These are phyloP conservation scores for Glaucomys volans DNA, from an alignment of 2,113 vertebrate species.

Conservation along the genomic window DNA sequence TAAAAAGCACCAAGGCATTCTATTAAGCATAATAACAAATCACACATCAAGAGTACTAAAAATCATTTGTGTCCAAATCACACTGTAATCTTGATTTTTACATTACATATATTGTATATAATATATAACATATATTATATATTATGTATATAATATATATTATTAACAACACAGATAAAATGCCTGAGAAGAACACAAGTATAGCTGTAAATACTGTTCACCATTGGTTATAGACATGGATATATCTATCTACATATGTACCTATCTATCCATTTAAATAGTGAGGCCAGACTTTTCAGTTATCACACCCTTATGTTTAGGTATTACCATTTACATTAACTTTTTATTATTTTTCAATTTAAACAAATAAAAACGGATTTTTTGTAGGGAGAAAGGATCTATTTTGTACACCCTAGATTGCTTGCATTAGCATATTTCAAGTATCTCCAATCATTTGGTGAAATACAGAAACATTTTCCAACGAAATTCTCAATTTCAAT, in stretches of 20 bases:
- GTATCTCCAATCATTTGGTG: not conserved
- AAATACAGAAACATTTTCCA: not conserved
- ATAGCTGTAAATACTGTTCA: not conserved
- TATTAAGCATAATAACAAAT: not conserved
- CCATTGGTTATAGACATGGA: not conserved
- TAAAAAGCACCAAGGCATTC: not conserved
- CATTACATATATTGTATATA: no score
- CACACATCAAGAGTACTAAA: no score
- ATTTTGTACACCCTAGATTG: not conserved
- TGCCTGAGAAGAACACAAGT: not conserved
- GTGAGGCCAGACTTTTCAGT: not conserved
- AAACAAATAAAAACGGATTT: not conserved
- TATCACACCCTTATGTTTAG: not conserved
- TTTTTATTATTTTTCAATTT: slow-evolving; percentile 12
- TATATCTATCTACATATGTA: not conserved
- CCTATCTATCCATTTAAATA: no score
- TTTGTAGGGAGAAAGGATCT: not conserved
- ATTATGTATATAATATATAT: no score
- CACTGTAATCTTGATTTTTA: no score
- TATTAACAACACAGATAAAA: not conserved
- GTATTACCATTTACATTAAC: not conserved
- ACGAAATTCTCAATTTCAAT: not conserved
- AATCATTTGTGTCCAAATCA: no score
- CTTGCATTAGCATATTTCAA: not conserved
- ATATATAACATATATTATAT: no score